Conservation (phyloP, 2,888 invertebrate species). For the Eulithis testata region DNA sequence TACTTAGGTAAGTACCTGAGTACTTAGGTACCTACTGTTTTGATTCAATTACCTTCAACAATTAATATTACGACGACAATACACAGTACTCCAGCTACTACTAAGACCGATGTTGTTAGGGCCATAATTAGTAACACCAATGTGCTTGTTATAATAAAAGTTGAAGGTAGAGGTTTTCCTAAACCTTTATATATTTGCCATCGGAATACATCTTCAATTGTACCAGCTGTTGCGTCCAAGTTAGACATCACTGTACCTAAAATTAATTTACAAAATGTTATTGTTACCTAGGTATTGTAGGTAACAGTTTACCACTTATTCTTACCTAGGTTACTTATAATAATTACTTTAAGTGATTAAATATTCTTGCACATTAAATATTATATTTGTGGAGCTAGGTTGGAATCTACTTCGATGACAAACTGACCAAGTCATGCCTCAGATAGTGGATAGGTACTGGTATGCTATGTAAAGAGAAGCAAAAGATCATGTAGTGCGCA, state of each 20-base stretch:
- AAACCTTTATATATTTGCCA: conserved; percentile 37
- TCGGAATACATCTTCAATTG: conserved; percentile 25
- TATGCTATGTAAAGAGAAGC: no score
- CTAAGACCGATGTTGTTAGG: conserved; percentile 46
- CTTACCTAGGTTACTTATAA: no score
- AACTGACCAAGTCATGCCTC: no score
- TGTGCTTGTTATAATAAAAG: conserved; percentile 45
- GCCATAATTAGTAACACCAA: conserved; percentile 40
- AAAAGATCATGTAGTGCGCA: no score
- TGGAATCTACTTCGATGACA: neutral
- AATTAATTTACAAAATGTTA: conserved; percentile 31
- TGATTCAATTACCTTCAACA: conserved; percentile 58
- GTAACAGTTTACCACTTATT: neutral
- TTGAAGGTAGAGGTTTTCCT: conserved; percentile 55
- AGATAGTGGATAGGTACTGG: no score
- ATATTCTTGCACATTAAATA: no score
- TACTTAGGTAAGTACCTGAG: no score
- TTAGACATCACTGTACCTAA: conserved; percentile 44
- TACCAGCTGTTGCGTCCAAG: conserved; percentile 35
- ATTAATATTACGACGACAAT: conserved; percentile 51
- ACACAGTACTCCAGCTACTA: conserved; percentile 47
- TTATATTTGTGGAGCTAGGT: neutral
- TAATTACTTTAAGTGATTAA: no score
- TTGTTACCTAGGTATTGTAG: neutral
- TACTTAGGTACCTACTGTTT: no score